Evolutionary conservation across 2,888 invertebrate species (phyloP).

Genomic region (Dasypogon diadema): DNA sequence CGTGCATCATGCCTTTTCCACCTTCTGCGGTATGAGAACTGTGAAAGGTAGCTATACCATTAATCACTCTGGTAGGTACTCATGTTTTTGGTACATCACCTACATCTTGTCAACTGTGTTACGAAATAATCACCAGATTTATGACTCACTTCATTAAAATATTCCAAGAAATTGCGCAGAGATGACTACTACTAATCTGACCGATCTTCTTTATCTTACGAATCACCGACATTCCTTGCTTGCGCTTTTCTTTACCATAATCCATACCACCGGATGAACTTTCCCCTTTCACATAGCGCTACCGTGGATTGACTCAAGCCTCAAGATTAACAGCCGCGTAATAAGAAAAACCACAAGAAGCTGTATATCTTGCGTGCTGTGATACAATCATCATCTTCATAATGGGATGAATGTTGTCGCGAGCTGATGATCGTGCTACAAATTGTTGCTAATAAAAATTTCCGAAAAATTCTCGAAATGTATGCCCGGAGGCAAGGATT

Average conservation of each 20-base stretch:
- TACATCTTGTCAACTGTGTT: slow-evolving; percentile 17
- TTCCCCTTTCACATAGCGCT: slow-evolving; percentile 48
- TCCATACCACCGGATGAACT: slow-evolving; percentile 22
- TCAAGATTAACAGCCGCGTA: slow-evolving; percentile 39
- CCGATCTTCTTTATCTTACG: slow-evolving; percentile 27
- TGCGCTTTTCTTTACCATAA: slow-evolving; percentile 18
- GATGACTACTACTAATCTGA: slow-evolving; percentile 27
- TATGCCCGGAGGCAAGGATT: slow-evolving; percentile 12
- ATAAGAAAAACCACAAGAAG: slow-evolving; percentile 40
- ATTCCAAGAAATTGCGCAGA: slow-evolving; percentile 38
- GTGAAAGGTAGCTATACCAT: too few species aligned
- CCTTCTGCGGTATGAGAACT: too few species aligned
- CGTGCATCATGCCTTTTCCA: too few species aligned
- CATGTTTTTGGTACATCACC: not conserved
- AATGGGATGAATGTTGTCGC: slow-evolving; percentile 10
- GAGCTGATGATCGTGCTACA: not conserved
- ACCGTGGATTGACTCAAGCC: slow-evolving; percentile 30
- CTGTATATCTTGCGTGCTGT: slow-evolving; percentile 13
- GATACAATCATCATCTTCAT: slow-evolving; percentile 28
- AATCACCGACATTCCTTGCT: slow-evolving; percentile 43
- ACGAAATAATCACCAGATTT: slow-evolving; percentile 38
- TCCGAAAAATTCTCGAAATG: not conserved
- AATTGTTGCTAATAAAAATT: slow-evolving; percentile 15
- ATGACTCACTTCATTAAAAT: slow-evolving; percentile 47
- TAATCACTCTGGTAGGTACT: too few species aligned